Evolutionary conservation across 2,888 invertebrate genomes (phyloP).

Genomic region (Heliconius cydno): DNA sequence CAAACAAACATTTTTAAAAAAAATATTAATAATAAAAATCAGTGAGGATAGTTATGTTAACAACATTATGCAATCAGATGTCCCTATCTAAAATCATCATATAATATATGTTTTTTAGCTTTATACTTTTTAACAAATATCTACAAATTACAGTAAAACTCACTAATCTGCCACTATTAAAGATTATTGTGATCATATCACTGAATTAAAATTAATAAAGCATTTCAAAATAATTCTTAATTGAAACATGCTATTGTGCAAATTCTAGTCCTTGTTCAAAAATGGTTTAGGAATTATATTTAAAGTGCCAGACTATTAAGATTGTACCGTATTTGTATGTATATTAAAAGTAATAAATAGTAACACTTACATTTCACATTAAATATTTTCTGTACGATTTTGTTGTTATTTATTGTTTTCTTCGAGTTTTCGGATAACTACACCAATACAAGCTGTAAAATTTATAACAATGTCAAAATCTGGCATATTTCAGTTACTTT

Average conservation of each 20-base stretch:
- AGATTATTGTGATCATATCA: too few relatives aligned
- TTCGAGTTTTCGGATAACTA: not conserved
- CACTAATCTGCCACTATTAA: too few relatives aligned
- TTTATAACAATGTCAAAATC: not conserved
- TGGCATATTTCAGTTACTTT: not conserved
- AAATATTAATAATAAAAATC: slow-evolving; percentile 47
- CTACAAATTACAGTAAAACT: too few relatives aligned
- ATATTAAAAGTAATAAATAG: not conserved
- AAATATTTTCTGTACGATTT: not conserved
- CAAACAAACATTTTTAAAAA: not conserved
- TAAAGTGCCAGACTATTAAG: not conserved
- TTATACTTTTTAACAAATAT: not conserved
- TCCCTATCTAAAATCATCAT: slow-evolving; percentile 77
- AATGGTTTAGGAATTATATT: too few relatives aligned
- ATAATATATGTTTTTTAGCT: not conserved
- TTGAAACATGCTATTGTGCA: too few relatives aligned
- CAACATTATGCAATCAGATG: slow-evolving; percentile 72
- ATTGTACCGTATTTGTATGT: not conserved
- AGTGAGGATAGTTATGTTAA: slow-evolving; percentile 67
- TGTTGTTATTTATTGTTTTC: not conserved
- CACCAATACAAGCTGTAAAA: not conserved
- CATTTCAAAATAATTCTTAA: too few relatives aligned
- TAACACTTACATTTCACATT: not conserved
- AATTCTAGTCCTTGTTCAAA: too few relatives aligned
- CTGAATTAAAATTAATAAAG: too few relatives aligned